A percentile compares a stretch with the other conserved stretches of the same genome.
Conservation (phyloP, 1,140 invertebrate genomes). For the Drosophila azteca region DNA sequence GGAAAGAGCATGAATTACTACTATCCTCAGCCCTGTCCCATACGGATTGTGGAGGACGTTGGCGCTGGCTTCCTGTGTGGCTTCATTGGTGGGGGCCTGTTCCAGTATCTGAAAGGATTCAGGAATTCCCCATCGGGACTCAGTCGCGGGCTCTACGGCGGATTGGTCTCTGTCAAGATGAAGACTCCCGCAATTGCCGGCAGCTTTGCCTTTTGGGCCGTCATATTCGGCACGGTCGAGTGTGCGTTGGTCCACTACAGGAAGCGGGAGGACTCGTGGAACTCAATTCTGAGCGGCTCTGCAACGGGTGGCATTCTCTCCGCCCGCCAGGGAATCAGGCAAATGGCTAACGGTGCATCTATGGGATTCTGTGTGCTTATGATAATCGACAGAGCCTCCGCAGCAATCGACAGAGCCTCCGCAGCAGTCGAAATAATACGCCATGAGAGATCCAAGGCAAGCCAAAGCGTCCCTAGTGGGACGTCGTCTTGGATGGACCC, state of each 20-base stretch:
- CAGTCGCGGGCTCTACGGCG: conserved; percentile 55
- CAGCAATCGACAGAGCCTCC: neutral
- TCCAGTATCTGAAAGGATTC: conserved; percentile 63
- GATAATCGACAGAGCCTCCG: conserved; percentile 62
- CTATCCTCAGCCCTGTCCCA: conserved; percentile 68
- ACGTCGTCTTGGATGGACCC: no score
- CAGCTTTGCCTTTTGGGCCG: conserved; percentile 68
- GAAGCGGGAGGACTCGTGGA: conserved; percentile 65
- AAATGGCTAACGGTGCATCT: conserved; percentile 67
- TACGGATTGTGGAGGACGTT: conserved; percentile 68
- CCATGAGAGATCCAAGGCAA: no score
- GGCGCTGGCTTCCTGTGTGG: conserved; percentile 73
- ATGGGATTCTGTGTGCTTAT: conserved; percentile 63
- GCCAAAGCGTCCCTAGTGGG: no score
- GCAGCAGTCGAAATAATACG: no score
- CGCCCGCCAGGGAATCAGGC: conserved; percentile 62
- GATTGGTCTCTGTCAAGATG: conserved; percentile 60
- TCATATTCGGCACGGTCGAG: conserved; percentile 68
- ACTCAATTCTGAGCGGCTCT: conserved; percentile 67
- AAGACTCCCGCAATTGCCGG: conserved; percentile 64
- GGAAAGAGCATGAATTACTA: conserved; percentile 50
- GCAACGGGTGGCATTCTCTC: conserved; percentile 66
- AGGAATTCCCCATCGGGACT: conserved; percentile 56
- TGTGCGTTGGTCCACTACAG: conserved; percentile 62
- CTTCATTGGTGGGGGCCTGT: conserved; percentile 61